These are phyloP conservation scores for Calliphora vicina DNA, from an alignment of 1,140 invertebrate species.

Conservation along the genomic window DNA sequence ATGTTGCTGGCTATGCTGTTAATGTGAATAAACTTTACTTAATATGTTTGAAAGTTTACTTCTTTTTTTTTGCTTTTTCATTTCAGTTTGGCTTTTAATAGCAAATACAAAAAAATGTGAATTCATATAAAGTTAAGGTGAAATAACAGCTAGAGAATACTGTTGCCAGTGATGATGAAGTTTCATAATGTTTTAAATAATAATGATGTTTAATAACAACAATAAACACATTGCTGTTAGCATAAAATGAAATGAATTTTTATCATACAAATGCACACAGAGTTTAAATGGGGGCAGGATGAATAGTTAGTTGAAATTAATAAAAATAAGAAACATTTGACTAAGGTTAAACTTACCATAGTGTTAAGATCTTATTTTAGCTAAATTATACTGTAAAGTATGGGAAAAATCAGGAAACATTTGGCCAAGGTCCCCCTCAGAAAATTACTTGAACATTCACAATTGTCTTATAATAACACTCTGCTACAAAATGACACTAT, in stretches of 20 bases:
- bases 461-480: too few relatives aligned
- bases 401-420: too few relatives aligned
- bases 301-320: too few relatives aligned
- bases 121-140: neutral
- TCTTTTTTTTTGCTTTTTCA: neutral
- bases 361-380: too few relatives aligned
- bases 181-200: neutral
- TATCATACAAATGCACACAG: neutral
- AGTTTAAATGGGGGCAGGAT: too few relatives aligned
- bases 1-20: neutral
- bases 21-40: constrained; percentile 10
- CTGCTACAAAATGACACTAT: too few relatives aligned
- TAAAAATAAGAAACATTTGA: too few relatives aligned
- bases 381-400: too few relatives aligned
- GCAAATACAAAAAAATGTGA: neutral
- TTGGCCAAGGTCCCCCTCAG: too few relatives aligned
- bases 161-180: neutral
- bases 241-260: neutral
- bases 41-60: constrained; percentile 1
- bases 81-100: neutral
- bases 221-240: neutral
- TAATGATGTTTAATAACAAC: neutral
- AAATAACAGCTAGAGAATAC: neutral
- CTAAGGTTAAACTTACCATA: too few relatives aligned
- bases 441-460: too few relatives aligned